Conservation (phyloP, 2,113 vertebrate genomes). For the Donacobius atricapilla region DNA sequence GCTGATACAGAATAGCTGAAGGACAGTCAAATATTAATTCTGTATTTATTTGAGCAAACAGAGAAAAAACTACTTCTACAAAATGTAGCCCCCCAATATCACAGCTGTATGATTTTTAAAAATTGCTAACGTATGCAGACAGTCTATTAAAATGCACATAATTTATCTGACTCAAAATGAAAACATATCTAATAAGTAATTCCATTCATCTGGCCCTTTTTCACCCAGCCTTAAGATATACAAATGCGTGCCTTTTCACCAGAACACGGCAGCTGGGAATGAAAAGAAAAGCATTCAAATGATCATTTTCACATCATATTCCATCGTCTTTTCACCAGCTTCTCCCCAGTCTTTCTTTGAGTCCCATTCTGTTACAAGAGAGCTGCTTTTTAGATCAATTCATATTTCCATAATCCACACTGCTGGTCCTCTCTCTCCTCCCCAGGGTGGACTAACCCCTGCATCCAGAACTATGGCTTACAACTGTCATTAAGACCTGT, state of each 20-base stretch:
- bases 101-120: conserved; percentile 39
- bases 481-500: conserved; percentile 94
- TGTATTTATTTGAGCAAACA: conserved; percentile 29
- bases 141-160: conserved; percentile 81
- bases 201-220: conserved; percentile 78
- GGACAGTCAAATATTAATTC: conserved; percentile 38
- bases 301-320: conserved; percentile 89
- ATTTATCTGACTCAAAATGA: conserved; percentile 70
- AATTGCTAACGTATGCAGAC: conserved; percentile 66
- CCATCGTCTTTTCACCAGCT: conserved; percentile 83
- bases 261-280: conserved; percentile 91
- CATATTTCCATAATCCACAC: conserved; percentile 99
- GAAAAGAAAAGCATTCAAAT: conserved; percentile 87
- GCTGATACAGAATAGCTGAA: not conserved
- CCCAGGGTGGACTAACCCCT: conserved; percentile 95
- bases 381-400: conserved; percentile 89
- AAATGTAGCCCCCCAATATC: conserved; percentile 7
- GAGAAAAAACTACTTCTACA: not conserved
- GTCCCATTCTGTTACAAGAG: conserved; percentile 84
- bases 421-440: conserved; percentile 85
- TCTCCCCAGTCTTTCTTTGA: conserved; percentile 91
- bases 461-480: conserved; percentile 90
- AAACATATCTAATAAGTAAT: conserved; percentile 78
- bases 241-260: conserved; percentile 86
- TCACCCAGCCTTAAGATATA: conserved; percentile 77